Conservation (phyloP, 1,140 invertebrate species). For the Temnothorax longispinosus region DNA sequence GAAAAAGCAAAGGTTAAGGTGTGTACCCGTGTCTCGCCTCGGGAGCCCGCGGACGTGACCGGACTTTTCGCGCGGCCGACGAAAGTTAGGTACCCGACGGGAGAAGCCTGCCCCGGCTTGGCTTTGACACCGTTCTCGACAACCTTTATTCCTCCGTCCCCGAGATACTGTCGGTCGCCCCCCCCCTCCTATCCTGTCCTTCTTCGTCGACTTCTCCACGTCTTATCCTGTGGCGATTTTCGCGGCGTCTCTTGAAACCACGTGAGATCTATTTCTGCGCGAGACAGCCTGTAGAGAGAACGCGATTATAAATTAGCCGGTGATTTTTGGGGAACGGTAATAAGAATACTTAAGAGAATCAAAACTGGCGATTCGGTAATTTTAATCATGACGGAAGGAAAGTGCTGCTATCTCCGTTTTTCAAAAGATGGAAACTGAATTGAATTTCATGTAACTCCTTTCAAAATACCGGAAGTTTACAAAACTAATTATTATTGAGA, state of each 20-base stretch:
- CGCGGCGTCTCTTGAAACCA: conserved; percentile 5
- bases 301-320: conserved; percentile 4
- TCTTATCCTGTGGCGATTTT: not conserved
- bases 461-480: not conserved
- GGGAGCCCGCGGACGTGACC: conserved; percentile 79
- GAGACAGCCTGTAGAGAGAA: not conserved
- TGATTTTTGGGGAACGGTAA: not conserved
- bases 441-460: not conserved
- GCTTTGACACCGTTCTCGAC: conserved; percentile 75
- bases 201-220: not conserved
- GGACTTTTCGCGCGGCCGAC: conserved; percentile 77
- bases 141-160: conserved; percentile 37
- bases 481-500: not conserved
- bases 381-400: not conserved
- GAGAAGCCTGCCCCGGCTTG: conserved; percentile 72
- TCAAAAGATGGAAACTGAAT: not conserved
- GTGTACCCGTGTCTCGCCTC: conserved; percentile 78
- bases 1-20: conserved; percentile 81
- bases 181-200: not conserved
- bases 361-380: not conserved
- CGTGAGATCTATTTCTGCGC: not conserved
- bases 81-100: conserved; percentile 75
- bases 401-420: not conserved
- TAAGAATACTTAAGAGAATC: not conserved
- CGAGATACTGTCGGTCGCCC: conserved; percentile 10